These are phyloP conservation scores for Phorcus lineatus DNA, from an alignment of 2,888 invertebrate genomes.

Conservation along the genomic window DNA sequence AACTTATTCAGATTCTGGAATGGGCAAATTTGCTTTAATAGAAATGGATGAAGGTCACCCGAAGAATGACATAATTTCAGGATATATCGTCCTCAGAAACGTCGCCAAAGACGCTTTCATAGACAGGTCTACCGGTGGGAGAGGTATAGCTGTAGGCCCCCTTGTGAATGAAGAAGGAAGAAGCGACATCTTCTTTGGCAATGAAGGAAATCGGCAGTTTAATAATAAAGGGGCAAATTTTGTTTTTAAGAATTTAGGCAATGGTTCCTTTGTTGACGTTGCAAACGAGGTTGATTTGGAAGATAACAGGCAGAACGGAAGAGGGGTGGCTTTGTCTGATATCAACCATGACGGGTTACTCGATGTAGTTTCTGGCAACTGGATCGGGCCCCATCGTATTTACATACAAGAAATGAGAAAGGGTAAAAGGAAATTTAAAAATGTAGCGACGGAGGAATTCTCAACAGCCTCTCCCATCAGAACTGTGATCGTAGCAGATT, in stretches of 20 bases:
- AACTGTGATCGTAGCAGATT: slow-evolving; percentile 66
- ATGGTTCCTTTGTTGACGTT: slow-evolving; percentile 60
- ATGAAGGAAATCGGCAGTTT: slow-evolving; percentile 51
- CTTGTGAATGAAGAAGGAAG: slow-evolving; percentile 57
- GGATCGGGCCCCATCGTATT: slow-evolving; percentile 63
- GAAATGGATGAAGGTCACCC: slow-evolving; percentile 3
- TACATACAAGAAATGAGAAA: slow-evolving; percentile 50
- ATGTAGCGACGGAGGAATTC: slow-evolving; percentile 57
- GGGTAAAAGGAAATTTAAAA: slow-evolving; percentile 32
- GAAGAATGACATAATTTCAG: not conserved
- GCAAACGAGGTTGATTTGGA: slow-evolving; percentile 42
- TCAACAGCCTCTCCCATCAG: slow-evolving; percentile 52
- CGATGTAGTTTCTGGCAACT: slow-evolving; percentile 69
- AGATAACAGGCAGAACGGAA: slow-evolving; percentile 54
- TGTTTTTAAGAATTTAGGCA: slow-evolving; percentile 61
- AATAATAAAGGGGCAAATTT: slow-evolving; percentile 48
- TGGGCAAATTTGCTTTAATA: not conserved
- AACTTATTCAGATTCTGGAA: slow-evolving; percentile 1
- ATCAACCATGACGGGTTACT: slow-evolving; percentile 65
- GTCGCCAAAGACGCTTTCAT: not conserved
- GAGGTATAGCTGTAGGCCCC: slow-evolving; percentile 65
- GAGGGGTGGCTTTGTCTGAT: slow-evolving; percentile 66
- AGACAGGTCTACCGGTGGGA: slow-evolving; percentile 48
- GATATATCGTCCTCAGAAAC: not conserved
- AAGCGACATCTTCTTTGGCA: slow-evolving; percentile 65